Base-by-base conservation (phyloP, 1,140 invertebrate species). In the Calliphora vicina region DNA sequence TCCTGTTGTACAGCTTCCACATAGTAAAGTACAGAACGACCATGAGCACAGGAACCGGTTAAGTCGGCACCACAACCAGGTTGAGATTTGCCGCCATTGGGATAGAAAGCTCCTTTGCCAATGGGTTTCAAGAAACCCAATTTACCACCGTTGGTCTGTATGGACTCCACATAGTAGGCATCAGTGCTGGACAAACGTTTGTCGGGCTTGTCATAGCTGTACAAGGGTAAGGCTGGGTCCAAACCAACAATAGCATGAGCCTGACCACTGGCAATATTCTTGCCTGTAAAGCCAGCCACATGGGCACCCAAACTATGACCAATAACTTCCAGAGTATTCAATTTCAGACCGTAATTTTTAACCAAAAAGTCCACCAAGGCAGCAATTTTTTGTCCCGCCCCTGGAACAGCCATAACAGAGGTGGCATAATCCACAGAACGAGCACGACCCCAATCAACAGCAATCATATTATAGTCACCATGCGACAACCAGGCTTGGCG, bases 261-360 rank as follows among this genome's bases (percentile, higher is more conserved):
- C 42, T 85, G 81, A 17, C 86, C 85, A 0, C 82, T 82, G 13
- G 86, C 82, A 23, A 85, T 83, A 6, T 84, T 82, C 50, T 87
- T 86, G 26, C 93, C 94, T 20, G 93, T 91, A 43, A 93, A 91
- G 0, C 94, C 93, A 6, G 92, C 91, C 0, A 94, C 91, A 83
- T 95, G 94, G 2, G 93, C 94, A 6, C 94, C 94, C 3, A 95
- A 88, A 81, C 94, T 94, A 83, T 94, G 93, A 0, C 94, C 94
- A 80, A 94, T 92, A 0, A 95, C 86, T 85, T 93, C 92, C 0
- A 93, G 89, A 25, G 92, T 90, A 35, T 91, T 86, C 80, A 93
- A 89, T 2, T 91, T 88, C 0, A 94, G 88, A 12, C 91, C 91
- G 42, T 91, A 89, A 0, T 84, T 81, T 0, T 83, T 71, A 6